A percentile compares a stretch with the other conserved stretches of the same genome.
Evolutionary conservation across 2,113 vertebrate species (phyloP).

Genomic region (Terrapene triunguis): DNA sequence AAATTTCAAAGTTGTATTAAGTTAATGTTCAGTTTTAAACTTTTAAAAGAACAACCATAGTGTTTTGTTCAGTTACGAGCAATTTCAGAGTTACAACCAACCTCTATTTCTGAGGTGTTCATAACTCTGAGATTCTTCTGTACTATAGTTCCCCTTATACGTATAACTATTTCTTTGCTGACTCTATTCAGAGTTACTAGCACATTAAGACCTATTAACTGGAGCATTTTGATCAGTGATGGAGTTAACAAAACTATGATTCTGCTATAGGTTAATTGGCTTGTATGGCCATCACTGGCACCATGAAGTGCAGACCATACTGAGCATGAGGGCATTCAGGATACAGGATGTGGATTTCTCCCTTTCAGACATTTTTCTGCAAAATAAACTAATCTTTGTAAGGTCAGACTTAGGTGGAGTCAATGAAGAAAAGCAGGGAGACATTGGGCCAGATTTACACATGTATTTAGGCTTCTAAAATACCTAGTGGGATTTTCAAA

Average conservation of each 20-base stretch:
- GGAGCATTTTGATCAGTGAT: background rate
- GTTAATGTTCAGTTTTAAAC: too few species aligned
- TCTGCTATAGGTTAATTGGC: background rate
- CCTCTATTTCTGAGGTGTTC: too few species aligned
- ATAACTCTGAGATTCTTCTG: background rate
- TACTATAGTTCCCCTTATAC: background rate
- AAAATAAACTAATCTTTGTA: background rate
- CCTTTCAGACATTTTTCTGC: background rate
- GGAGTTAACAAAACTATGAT: background rate
- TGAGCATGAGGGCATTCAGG: background rate
- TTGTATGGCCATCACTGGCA: accelerated
- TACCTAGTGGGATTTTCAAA: background rate
- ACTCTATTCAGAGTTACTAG: background rate
- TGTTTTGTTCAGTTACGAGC: too few species aligned
- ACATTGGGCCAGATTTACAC: background rate
- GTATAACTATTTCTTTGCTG: background rate
- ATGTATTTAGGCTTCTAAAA: background rate
- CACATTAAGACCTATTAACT: background rate
- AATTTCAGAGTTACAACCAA: too few species aligned
- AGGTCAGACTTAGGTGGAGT: background rate
- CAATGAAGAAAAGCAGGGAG: background rate
- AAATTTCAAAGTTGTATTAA: too few species aligned
- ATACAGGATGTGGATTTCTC: background rate
- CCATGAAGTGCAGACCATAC: background rate
- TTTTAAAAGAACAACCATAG: too few species aligned